Percentiles rank a stretch among this genome's conserved stretches.
Conservation (phyloP, 2,113 vertebrate genomes). For the Ptilonorhynchus violaceus region DNA sequence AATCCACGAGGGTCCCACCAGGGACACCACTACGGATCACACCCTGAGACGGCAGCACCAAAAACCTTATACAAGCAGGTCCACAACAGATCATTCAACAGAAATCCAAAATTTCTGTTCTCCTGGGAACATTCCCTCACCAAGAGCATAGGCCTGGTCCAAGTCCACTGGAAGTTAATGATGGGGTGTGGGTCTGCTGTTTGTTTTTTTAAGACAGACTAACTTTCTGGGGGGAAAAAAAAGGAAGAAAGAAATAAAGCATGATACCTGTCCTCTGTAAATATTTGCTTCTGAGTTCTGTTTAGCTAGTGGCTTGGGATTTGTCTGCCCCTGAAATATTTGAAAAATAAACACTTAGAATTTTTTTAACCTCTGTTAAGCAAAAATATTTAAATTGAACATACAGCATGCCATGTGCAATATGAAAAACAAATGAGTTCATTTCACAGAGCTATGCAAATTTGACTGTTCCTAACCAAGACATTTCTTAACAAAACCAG, state of each 20-base stretch:
- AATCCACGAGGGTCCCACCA: neutral
- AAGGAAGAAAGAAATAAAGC: neutral
- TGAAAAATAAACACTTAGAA: neutral
- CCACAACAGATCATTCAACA: neutral
- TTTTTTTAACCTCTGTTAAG: neutral
- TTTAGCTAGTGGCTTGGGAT: neutral
- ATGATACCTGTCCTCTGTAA: neutral
- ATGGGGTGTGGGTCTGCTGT: too few species aligned
- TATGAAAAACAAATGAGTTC: neutral
- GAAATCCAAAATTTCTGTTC: neutral
- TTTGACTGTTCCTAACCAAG: neutral
- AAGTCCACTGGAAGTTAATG: neutral
- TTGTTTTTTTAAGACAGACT: neutral
- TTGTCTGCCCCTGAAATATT: neutral
- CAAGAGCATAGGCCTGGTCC: rapidly evolving
- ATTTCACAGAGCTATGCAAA: neutral
- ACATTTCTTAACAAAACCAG: neutral
- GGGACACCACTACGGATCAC: neutral
- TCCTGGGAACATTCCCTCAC: neutral
- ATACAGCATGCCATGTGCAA: neutral
- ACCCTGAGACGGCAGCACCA: neutral
- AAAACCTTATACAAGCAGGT: neutral
- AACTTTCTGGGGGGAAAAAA: neutral
- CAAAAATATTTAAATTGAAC: neutral
- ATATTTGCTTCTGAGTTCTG: neutral